Base-by-base conservation (phyloP, 1,140 invertebrate genomes). In the Nephila pilipes region DNA sequence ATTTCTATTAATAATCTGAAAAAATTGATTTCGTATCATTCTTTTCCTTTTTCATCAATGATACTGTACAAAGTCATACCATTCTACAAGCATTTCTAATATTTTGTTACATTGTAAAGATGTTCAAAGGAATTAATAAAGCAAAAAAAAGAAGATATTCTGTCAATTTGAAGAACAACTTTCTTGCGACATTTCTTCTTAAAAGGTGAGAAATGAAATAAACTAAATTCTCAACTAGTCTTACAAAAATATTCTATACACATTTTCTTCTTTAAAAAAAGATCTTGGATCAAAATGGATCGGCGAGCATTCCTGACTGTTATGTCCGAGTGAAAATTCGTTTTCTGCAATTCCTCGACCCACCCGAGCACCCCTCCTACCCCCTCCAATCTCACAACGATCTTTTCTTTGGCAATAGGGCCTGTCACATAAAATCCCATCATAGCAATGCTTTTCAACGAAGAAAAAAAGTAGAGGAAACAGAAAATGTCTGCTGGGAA, bases 361-460 rank as follows among this genome's bases (percentile, higher is more conserved):
- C 69, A 20, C 55, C 54, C 55, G 16, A 18, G 16, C 63, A 25
- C 60, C 60, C 29, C 60, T 6, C 36, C 10, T 18, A 16, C 32
- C 58, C 38, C 12, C 55, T 54, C 88, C 65, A 90, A 90, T 79
- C 88, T 54, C 88, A 58, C 88, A 80, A 90, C 38, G 75, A 80
- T 79, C 75, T 90, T 90, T 80, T 90, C 87, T 90, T 90, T 58
- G 69, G 88, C 88, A 79, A 90, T 90, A 90, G 88, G 5, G 46
- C 16, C 65, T 80, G 88, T 90, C 88, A 90, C 79, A 90, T 90
- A 90, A 90, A 90, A 90, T 90, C 88, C 88, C 88, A 90, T 90
- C 88, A 90, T 58, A 46, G 36, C 88, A 32, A 90, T 90, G 69
- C 75, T 90, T 79, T 80, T 80, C 88, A 80, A 36, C 69, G 69